Evolutionary conservation across 2,113 vertebrate species (phyloP).

Genomic region (Dendropsophus ebraccatus): DNA sequence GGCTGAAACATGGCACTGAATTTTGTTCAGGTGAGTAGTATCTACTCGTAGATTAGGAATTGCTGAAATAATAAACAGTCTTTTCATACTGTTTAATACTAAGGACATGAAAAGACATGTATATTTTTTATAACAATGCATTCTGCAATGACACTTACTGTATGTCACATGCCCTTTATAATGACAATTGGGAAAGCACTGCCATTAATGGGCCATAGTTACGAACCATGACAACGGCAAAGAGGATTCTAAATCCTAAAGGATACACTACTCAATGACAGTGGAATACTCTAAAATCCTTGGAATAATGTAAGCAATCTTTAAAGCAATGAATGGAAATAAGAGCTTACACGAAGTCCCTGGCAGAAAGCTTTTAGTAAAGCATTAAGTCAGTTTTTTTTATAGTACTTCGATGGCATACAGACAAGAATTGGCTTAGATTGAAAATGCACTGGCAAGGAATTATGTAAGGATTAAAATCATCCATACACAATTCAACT

Average conservation of each 20-base stretch:
- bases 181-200: not conserved
- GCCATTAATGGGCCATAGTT: slow-evolving; percentile 17
- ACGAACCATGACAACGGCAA: slow-evolving; percentile 33
- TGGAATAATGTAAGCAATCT: slow-evolving; percentile 26
- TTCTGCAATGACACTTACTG: not conserved
- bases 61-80: no score
- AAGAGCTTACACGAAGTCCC: slow-evolving; percentile 25
- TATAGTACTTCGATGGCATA: not conserved
- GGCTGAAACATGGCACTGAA: no score
- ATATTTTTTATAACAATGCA: no score
- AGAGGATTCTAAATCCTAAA: slow-evolving; percentile 33
- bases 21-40: no score
- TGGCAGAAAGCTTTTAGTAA: slow-evolving; percentile 39
- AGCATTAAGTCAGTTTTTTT: not conserved
- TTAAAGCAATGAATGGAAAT: slow-evolving; percentile 48
- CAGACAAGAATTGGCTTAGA: slow-evolving; percentile 41
- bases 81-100: no score
- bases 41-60: no score
- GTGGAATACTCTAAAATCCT: slow-evolving; percentile 7
- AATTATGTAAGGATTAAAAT: slow-evolving; percentile 53
- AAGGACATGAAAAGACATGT: no score
- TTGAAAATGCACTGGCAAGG: slow-evolving; percentile 46
- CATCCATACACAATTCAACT: slow-evolving; percentile 48
- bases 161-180: not conserved
- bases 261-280: slow-evolving; percentile 19